Base-by-base conservation (phyloP, 2,797 vertebrate genomes). In the Rhincodon typus region DNA sequence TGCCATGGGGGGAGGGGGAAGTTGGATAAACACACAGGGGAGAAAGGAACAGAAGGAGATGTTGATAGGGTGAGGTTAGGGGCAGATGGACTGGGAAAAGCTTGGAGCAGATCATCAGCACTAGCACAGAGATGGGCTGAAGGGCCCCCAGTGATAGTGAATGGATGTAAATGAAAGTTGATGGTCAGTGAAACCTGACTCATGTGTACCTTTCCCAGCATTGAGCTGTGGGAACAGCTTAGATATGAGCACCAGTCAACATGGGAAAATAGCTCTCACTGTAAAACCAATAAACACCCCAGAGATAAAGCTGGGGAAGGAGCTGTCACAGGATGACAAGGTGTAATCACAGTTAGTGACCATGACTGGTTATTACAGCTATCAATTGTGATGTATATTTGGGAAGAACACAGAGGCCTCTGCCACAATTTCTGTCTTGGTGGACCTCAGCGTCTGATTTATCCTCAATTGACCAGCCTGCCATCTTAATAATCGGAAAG, bases 401-500 rank as follows among this genome's bases (percentile, higher is more conserved):
- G 82, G 82, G 38, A 25, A 42, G 19, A 6, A 46, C 10, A 46
- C 42, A 46, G 42, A 42, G 82, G 19, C 30, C 27, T 62, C 5
- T 5, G 5, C 2, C 4, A n/a, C 12, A 17, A 34, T 90, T 90
- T 34, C 15, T 21, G 1, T 66, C 15, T 15, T 17, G 21, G 53
- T n/a, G 1, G 6, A 17, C 13, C 7, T 19, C n/a, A n/a, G 30
- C n/a, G 4, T 34, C 57, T 94, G 13, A 69, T 25, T 96, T 97
- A 96, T 96, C 97, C 96, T 96, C 96, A 96, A 42, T 96, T 96
- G 96, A 96, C 96, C 95, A 96, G 93, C 87, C 96, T 69, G 95
- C 96, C 86, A 57, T 97, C 96, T 97, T 96, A 96, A 97, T 97
- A 96, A 96, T 97, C 97, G 96, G 96, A 96, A 34, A 97, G 97